Evolutionary conservation across 2,797 vertebrate species (phyloP), one percentile per base, ranked within the genome.

Genomic region (Spinus olivaceus): DNA sequence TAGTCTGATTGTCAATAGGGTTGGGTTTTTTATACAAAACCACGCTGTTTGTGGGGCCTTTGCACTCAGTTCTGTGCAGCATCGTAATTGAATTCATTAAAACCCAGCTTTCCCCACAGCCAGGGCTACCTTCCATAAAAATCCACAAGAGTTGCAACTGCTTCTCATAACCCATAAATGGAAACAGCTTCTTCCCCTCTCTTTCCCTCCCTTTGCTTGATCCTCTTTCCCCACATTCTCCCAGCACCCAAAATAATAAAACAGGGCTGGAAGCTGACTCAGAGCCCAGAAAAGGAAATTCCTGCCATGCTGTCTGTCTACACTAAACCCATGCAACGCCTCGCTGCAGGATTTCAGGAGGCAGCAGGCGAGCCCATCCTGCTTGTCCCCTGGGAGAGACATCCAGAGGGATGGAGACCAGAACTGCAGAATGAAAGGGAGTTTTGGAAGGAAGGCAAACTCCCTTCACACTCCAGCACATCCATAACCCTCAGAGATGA

Each of bases 221-320:
- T 83, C 41, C 28, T 81, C 77, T 49, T 65, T 88, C 73, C 65
- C 39, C 53, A 81, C 56, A 64, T 83, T 88, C 49, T 78, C 57
- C 60, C 57, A 67, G 56, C 14, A 92, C 54, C 57, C 73, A 67
- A 86, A 92, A 83, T 64, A 86, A 90, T 71, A 64, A 83, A 86
- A 66, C 30, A 81, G 51, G 65, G 49, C 77, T 86, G 50, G 57
- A 32, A 70, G 49, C 61, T 84, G 81, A 67, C 63, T 93, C 82
- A 90, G 71, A 80, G n/a, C 35, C 60, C 80, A 73, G 69, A 32
- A 92, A 93, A 94, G 70, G 77, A 77, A 91, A 92, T 67, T 82
- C n/a, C 73, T 94, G 73, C 56, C 88, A 56, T 73, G 59, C 50
- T 51, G 9, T 73, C 59, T 51, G 8, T 80, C 41, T 59, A 27